Evolutionary conservation across 2,797 vertebrate species (phyloP).

Genomic region (Sebastes baramenuke): DNA sequence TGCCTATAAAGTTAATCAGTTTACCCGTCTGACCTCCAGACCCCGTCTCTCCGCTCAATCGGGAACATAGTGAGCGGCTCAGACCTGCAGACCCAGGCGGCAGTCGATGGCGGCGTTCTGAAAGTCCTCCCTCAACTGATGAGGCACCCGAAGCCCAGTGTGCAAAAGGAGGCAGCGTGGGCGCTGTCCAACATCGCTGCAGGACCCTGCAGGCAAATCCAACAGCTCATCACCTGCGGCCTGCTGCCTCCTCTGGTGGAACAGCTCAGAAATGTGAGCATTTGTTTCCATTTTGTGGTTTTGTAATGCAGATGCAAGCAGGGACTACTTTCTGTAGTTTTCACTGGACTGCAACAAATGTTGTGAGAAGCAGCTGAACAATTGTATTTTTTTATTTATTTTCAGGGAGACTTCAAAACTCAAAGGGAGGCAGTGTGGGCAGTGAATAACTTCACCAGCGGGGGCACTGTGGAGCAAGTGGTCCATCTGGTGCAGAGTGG

Average conservation of each 20-base stretch:
- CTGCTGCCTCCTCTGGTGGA: conserved; percentile 85
- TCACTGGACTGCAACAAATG: background rate
- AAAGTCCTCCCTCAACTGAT: conserved; percentile 83
- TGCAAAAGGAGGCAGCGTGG: conserved; percentile 94
- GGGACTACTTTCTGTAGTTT: background rate
- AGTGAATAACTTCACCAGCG: conserved; percentile 89
- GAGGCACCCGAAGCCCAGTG: conserved; percentile 76
- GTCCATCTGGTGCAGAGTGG: conserved; percentile 86
- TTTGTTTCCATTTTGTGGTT: background rate
- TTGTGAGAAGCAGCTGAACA: too few species aligned
- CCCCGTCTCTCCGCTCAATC: conserved; percentile 87
- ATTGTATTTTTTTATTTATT: background rate
- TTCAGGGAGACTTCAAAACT: conserved; percentile 89
- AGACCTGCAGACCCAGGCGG: conserved; percentile 89
- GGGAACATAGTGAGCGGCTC: conserved; percentile 94
- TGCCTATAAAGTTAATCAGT: background rate
- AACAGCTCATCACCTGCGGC: conserved; percentile 88
- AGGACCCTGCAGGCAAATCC: conserved; percentile 88
- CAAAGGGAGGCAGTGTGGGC: conserved; percentile 92
- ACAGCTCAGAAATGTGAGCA: conserved; percentile 84
- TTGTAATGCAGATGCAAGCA: background rate
- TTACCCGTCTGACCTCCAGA: conserved; percentile 68
- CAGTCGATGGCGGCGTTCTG: conserved; percentile 86
- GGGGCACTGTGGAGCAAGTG: conserved; percentile 88
- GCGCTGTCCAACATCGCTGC: conserved; percentile 91